Conservation (phyloP, 2,888 invertebrate species). For the Diplolepis rosae region DNA sequence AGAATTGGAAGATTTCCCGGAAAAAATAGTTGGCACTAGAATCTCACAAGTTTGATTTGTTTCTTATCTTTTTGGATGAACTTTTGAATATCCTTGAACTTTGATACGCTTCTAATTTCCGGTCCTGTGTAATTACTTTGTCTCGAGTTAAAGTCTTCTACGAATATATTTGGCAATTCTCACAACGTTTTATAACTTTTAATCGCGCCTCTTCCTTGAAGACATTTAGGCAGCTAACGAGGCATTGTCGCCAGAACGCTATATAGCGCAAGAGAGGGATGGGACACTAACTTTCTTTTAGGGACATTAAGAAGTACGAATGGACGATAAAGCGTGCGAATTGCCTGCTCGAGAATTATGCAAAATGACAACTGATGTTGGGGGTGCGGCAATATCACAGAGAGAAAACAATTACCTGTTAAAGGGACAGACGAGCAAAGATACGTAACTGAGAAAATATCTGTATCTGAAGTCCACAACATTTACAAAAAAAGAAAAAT, state of each 20-base stretch:
- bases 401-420: slow-evolving; percentile 47
- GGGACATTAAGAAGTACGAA: slow-evolving; percentile 59
- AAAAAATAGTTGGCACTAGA: background rate
- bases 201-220: slow-evolving; percentile 63
- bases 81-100: too few relatives aligned
- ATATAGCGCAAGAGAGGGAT: slow-evolving; percentile 31
- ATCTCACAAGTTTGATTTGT: background rate
- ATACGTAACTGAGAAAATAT: slow-evolving; percentile 16
- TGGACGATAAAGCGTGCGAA: slow-evolving; percentile 61
- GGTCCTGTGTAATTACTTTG: background rate
- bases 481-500: too few relatives aligned
- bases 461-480: too few relatives aligned
- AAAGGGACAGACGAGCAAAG: slow-evolving; percentile 35
- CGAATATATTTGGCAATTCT: slow-evolving; percentile 26
- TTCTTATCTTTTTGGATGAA: background rate
- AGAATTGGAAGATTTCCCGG: background rate
- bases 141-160: background rate
- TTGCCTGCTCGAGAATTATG: slow-evolving; percentile 59
- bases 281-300: slow-evolving; percentile 50
- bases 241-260: slow-evolving; percentile 61
- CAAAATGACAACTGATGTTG: slow-evolving; percentile 47
- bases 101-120: background rate
- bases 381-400: slow-evolving; percentile 36
- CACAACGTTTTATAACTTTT: slow-evolving; percentile 63
- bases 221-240: slow-evolving; percentile 65